A percentile compares a stretch with the other conserved stretches of the same genome.
Evolutionary conservation across 2,797 vertebrate species (phyloP).

Genomic region (Darevskia nairensis): DNA sequence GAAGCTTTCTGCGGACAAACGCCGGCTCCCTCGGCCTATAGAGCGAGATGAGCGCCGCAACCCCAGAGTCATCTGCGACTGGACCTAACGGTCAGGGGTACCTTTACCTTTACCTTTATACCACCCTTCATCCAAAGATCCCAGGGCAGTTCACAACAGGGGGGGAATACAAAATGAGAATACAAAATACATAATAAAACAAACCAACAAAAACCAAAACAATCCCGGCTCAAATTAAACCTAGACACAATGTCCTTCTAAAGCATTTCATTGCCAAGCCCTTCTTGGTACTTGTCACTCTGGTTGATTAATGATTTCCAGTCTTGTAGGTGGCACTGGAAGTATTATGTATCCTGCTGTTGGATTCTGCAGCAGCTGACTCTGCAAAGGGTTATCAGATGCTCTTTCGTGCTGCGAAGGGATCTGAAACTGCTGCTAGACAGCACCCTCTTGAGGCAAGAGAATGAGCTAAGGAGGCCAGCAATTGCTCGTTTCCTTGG

Average conservation of each 20-base stretch:
- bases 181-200: no score
- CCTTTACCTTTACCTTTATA: no score
- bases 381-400: background rate
- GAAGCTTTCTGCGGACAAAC: no score
- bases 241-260: background rate
- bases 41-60: no score
- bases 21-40: no score
- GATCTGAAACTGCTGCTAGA: background rate
- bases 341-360: background rate
- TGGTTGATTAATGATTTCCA: background rate
- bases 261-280: background rate
- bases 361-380: background rate
- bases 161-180: no score
- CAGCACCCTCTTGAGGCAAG: constrained; percentile 1
- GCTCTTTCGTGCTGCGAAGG: background rate
- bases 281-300: background rate
- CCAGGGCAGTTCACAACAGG: no score
- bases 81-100: no score
- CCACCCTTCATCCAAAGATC: no score
- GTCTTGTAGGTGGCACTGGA: background rate
- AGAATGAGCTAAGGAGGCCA: background rate
- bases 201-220: no score
- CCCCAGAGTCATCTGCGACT: no score
- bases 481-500: no score
- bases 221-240: background rate